A percentile compares a stretch with the other conserved stretches of the same genome.
These are phyloP conservation scores for Nannospalax galili DNA, from an alignment of 2,113 vertebrate genomes.

Conservation along the genomic window DNA sequence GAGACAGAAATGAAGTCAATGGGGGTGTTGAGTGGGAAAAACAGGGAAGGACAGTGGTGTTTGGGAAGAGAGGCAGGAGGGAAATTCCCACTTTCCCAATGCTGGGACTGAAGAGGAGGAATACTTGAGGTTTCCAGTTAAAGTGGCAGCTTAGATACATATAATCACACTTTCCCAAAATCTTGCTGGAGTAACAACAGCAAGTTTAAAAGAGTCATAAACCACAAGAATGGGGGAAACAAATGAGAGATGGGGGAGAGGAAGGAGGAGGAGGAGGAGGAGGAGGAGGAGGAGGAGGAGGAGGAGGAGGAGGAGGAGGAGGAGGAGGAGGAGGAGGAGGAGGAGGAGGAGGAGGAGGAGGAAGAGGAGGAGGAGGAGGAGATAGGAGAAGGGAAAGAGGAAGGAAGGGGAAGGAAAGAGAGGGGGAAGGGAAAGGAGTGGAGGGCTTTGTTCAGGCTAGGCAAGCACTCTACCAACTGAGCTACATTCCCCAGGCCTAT, in stretches of 20 bases:
- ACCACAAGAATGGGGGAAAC: not conserved
- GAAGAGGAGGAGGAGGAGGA: rapidly evolving
- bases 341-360: not conserved
- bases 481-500: no score
- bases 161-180: not conserved
- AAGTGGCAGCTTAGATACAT: not conserved
- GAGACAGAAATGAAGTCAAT: not conserved
- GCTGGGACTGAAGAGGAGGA: not conserved
- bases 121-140: not conserved
- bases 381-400: not conserved
- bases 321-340: not conserved
- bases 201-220: not conserved
- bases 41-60: not conserved
- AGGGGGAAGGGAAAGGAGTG: no score
- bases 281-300: rapidly evolving
- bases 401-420: not conserved
- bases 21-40: no score
- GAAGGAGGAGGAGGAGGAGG: not conserved
- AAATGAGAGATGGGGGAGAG: not conserved
- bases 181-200: not conserved
- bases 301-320: no score
- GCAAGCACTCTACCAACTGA: no score
- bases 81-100: not conserved
- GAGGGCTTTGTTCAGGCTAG: no score
- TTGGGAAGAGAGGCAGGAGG: not conserved